phyloP scores from a whole-genome alignment of 2,888 invertebrate genomes.

The Sthenelais limicola region DNA sequence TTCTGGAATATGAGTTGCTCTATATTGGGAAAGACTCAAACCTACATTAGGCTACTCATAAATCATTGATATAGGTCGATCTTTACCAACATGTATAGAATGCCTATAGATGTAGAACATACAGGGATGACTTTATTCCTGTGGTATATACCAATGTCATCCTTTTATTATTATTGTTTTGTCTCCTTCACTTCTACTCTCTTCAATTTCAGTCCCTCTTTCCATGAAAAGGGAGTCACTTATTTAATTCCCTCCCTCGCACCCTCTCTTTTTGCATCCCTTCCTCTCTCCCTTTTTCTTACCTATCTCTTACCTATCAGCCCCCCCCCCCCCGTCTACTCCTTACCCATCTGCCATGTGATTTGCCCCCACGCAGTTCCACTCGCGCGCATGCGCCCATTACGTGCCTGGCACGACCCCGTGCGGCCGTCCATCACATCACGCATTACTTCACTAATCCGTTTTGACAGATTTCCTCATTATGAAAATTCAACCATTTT shows the following conservation, averaged over 20 bases:
- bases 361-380: background rate
- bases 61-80: too few species aligned
- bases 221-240: too few species aligned
- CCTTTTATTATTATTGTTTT: too few species aligned
- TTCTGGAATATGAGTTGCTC: too few species aligned
- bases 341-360: background rate
- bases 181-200: too few species aligned
- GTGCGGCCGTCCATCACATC: conserved; percentile 14
- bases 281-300: background rate
- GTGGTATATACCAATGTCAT: too few species aligned
- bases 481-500: conserved; percentile 35
- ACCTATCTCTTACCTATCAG: background rate
- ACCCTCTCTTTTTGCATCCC: background rate
- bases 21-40: too few species aligned
- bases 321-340: conserved; percentile 5
- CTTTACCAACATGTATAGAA: too few species aligned
- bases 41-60: too few species aligned
- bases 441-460: conserved; percentile 9
- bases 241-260: background rate
- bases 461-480: conserved; percentile 37
- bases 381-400: background rate
- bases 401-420: background rate
- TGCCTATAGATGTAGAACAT: too few species aligned
- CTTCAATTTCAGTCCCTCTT: too few species aligned
- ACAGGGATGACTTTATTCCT: too few species aligned